Conservation (phyloP, 2,797 vertebrate genomes). For the Mus caroli region DNA sequence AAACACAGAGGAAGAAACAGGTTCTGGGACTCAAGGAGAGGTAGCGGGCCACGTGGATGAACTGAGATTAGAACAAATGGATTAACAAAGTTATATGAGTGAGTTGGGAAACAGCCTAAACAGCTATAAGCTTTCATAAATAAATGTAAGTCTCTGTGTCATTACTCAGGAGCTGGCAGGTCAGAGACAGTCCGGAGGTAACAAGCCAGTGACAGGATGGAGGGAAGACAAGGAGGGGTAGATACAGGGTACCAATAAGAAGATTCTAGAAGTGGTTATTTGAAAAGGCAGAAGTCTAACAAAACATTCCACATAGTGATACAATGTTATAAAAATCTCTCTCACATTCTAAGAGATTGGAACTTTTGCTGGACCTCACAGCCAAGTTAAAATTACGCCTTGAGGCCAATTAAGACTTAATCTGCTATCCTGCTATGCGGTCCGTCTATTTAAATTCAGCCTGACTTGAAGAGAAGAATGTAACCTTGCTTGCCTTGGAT, state of each 20-base stretch:
- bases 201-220: not conserved
- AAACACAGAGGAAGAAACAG: not conserved
- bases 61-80: not conserved
- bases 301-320: not conserved
- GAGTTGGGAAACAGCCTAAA: not conserved
- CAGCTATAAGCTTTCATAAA: not conserved
- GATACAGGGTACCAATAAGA: not conserved
- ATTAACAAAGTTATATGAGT: not conserved
- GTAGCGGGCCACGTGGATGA: not conserved
- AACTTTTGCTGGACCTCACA: not conserved
- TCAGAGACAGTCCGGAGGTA: not conserved
- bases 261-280: constrained; percentile 23
- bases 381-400: not conserved
- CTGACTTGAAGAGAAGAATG: not conserved
- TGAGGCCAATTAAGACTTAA: not conserved
- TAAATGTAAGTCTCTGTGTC: not conserved
- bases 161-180: not conserved
- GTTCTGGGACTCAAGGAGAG: not conserved
- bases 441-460: not conserved
- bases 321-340: not conserved
- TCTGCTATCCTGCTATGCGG: not conserved
- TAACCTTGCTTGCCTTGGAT: not conserved
- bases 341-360: not conserved
- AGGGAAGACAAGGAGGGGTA: not conserved
- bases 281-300: constrained; percentile 39